Percentiles rank a stretch among this genome's conserved stretches.
These are phyloP conservation scores for Oncorhynchus masou DNA, from an alignment of 2,113 vertebrate genomes.

Conservation along the genomic window DNA sequence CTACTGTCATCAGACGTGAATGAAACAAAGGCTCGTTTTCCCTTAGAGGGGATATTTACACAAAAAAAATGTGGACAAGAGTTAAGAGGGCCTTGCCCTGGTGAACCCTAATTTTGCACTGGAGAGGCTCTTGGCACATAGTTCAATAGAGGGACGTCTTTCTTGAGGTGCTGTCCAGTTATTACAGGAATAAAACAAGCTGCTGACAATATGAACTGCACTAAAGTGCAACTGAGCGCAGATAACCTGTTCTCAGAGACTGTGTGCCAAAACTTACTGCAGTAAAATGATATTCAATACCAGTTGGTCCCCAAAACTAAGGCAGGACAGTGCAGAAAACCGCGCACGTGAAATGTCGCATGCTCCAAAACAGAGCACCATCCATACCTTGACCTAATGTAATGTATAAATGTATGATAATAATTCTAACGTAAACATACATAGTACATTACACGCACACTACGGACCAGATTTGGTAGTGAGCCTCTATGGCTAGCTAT, in stretches of 20 bases:
- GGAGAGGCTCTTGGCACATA: neutral
- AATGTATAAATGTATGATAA: neutral
- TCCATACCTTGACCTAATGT: neutral
- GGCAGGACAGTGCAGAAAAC: neutral
- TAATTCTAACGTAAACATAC: neutral
- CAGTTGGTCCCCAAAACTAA: neutral
- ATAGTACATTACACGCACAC: conserved; percentile 1
- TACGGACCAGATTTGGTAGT: conserved; percentile 16
- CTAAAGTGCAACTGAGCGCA: conserved; percentile 18
- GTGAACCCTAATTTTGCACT: neutral
- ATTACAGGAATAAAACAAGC: conserved; percentile 7
- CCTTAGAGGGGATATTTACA: neutral
- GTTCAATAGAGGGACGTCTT: neutral
- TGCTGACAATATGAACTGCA: conserved; percentile 36
- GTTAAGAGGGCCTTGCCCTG: neutral
- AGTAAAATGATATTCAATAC: neutral
- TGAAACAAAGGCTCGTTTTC: neutral
- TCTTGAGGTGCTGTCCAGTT: conserved; percentile 1
- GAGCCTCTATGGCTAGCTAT: conserved; percentile 29
- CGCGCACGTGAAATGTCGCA: neutral
- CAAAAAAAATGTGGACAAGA: neutral
- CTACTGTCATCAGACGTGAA: neutral
- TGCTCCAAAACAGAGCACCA: neutral
- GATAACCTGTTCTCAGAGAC: conserved; percentile 5
- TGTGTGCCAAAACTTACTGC: conserved; percentile 4